Evolutionary conservation across 2,888 invertebrate species (phyloP).

Genomic region (Chalcosyrphus nemorum): DNA sequence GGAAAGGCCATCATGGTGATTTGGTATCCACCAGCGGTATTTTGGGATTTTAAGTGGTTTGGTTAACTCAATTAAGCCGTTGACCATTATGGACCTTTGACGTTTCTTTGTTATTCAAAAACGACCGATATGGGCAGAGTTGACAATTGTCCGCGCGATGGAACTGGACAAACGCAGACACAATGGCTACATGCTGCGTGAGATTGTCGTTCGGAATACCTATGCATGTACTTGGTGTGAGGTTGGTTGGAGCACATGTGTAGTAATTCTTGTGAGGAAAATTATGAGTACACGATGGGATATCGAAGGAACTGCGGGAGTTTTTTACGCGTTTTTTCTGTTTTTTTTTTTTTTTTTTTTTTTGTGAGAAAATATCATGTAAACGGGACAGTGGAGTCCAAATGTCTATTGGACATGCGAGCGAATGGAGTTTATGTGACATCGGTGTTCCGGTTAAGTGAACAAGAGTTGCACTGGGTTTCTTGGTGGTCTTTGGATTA

Average conservation of each 20-base stretch:
- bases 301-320: slow-evolving; percentile 65
- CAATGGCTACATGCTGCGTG: slow-evolving; percentile 67
- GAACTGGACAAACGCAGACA: slow-evolving; percentile 56
- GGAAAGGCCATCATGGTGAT: slow-evolving; percentile 32
- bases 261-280: slow-evolving; percentile 19
- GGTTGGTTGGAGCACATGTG: slow-evolving; percentile 44
- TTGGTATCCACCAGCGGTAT: slow-evolving; percentile 6
- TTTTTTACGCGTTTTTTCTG: too few relatives aligned
- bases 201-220: slow-evolving; percentile 51
- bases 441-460: slow-evolving; percentile 46
- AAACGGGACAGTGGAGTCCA: slow-evolving; percentile 47
- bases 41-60: slow-evolving; percentile 38
- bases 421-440: slow-evolving; percentile 63
- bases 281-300: slow-evolving; percentile 66
- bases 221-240: slow-evolving; percentile 59
- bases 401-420: slow-evolving; percentile 70
- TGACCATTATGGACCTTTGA: slow-evolving; percentile 59
- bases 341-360: too few relatives aligned
- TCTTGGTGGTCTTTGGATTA: slow-evolving; percentile 28
- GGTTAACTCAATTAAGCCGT: slow-evolving; percentile 67
- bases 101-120: slow-evolving; percentile 58
- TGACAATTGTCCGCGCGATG: slow-evolving; percentile 51
- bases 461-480: not conserved
- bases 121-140: slow-evolving; percentile 8
- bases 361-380: slow-evolving; percentile 44